Percentiles rank a stretch among this genome's conserved stretches.
Conservation (phyloP, 2,113 vertebrate species). For the Prochilodus magdalenae region DNA sequence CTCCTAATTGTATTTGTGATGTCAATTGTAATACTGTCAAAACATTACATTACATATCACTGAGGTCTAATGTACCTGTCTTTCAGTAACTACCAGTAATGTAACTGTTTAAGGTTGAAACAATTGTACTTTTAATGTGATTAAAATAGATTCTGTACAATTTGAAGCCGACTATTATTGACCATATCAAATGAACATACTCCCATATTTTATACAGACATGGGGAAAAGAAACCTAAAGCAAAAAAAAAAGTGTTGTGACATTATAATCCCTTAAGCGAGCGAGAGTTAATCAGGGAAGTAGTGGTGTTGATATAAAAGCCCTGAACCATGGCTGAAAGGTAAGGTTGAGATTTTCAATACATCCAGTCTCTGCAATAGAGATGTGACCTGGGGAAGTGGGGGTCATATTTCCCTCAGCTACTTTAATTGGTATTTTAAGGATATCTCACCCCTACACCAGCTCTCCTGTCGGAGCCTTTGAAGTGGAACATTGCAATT, state of each 20-base stretch:
- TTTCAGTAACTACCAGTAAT: no score
- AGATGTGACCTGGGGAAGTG: constrained; percentile 52
- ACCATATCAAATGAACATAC: constrained; percentile 40
- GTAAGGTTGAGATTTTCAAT: constrained; percentile 55
- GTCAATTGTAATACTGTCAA: no score
- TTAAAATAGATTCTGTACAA: constrained; percentile 12
- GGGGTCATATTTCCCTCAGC: constrained; percentile 58
- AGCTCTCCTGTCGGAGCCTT: constrained; percentile 55
- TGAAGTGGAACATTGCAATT: constrained; percentile 69
- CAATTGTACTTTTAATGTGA: not conserved
- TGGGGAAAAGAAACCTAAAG: constrained; percentile 29
- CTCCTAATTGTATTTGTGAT: no score
- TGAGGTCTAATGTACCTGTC: not conserved
- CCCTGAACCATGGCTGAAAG: constrained; percentile 57
- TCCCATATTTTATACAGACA: constrained; percentile 17
- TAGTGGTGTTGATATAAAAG: constrained; percentile 56
- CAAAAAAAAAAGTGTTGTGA: constrained; percentile 43
- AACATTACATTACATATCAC: not conserved
- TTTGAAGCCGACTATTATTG: constrained; percentile 20
- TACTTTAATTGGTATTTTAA: constrained; percentile 67
- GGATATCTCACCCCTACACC: constrained; percentile 57
- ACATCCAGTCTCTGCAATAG: constrained; percentile 47
- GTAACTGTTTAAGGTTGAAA: no score
- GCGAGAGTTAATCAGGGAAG: constrained; percentile 56
- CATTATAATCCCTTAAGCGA: constrained; percentile 55